Percentiles rank a stretch among this genome's conserved stretches.
These are phyloP conservation scores for Ganaspis brasiliensis DNA, from an alignment of 2,888 invertebrate species.

Conservation along the genomic window DNA sequence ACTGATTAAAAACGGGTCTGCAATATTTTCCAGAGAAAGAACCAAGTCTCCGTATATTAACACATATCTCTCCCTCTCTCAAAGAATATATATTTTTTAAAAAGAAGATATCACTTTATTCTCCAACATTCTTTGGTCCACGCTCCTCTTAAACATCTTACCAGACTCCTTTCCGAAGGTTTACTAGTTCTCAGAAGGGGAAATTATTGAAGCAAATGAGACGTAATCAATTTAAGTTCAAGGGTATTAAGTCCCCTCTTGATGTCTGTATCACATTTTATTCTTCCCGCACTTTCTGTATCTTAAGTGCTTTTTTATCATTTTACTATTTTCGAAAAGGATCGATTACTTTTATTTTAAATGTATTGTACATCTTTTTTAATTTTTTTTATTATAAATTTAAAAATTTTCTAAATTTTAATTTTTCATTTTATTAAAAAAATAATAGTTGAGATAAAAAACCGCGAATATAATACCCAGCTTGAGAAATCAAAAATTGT, in stretches of 20 bases:
- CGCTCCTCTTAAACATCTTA: background rate
- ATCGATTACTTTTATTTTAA: background rate
- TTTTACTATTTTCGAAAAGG: background rate
- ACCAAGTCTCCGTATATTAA: too few relatives aligned
- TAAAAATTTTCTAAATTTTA: too few relatives aligned
- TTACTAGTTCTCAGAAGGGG: conserved; percentile 5
- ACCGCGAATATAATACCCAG: too few relatives aligned
- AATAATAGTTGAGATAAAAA: too few relatives aligned
- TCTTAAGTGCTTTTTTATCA: background rate
- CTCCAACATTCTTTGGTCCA: background rate
- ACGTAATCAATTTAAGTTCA: conserved; percentile 24
- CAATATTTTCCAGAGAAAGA: background rate
- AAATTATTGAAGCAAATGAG: conserved; percentile 40
- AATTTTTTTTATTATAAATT: too few relatives aligned
- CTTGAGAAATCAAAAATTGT: too few relatives aligned
- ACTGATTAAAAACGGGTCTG: background rate
- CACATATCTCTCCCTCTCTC: too few relatives aligned
- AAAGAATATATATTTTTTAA: background rate
- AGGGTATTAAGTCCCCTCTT: conserved; percentile 7
- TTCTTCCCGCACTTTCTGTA: background rate
- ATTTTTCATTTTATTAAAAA: too few relatives aligned
- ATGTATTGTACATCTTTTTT: background rate
- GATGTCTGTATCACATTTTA: background rate
- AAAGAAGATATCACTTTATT: background rate
- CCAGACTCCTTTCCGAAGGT: conserved; percentile 5